phyloP scores from a whole-genome alignment of 2,888 invertebrate genomes.

The Torymus texanus region DNA sequence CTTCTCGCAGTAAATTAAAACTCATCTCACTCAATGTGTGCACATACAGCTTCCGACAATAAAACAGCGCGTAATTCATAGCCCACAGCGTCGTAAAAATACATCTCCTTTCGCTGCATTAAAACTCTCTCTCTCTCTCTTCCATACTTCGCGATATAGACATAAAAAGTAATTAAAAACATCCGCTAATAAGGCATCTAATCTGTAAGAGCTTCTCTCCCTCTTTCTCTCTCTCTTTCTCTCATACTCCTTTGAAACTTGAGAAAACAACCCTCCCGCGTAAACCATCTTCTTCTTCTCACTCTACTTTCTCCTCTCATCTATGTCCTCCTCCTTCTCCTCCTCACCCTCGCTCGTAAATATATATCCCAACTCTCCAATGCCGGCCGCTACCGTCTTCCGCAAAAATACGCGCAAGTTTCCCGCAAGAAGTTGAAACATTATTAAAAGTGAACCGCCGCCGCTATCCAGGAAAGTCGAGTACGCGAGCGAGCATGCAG shows the following conservation, averaged over 20 bases:
- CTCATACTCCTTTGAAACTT: constrained; percentile 8
- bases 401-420: constrained; percentile 47
- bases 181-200: constrained; percentile 44
- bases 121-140: constrained; percentile 14
- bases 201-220: constrained; percentile 23
- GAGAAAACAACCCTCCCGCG: constrained; percentile 3
- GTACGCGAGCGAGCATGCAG: not conserved
- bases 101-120: constrained; percentile 13
- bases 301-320: too few species aligned
- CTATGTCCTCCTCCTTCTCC: too few species aligned
- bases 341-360: constrained; percentile 42
- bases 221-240: not conserved
- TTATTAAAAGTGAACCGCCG: constrained; percentile 51
- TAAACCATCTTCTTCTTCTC: not conserved
- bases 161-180: constrained; percentile 53
- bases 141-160: not conserved
- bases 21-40: too few species aligned
- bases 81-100: not conserved
- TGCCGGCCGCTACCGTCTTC: not conserved
- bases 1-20: too few species aligned
- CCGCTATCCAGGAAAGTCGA: too few species aligned
- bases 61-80: constrained; percentile 13
- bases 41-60: too few species aligned
- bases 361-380: constrained; percentile 31
- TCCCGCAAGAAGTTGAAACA: constrained; percentile 53